phyloP scores from a whole-genome alignment of 2,113 vertebrate genomes.

The Cygnus buccinator region DNA sequence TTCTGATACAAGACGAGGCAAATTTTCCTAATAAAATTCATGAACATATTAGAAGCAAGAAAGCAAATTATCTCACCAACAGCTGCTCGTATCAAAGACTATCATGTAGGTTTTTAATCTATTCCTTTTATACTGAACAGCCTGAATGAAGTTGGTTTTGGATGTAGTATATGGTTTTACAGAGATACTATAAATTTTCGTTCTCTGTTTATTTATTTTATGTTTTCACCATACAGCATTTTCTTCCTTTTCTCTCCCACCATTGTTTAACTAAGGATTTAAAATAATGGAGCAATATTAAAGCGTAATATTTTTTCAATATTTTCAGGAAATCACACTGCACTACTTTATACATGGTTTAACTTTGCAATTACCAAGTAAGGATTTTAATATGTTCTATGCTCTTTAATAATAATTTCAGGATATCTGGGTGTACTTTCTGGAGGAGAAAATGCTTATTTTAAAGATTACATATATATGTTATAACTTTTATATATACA shows the following conservation, averaged over 20 bases:
- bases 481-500: not conserved
- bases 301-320: not conserved
- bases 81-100: conserved; percentile 42
- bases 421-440: not conserved
- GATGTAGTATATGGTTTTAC: not conserved
- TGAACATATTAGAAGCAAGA: conserved; percentile 58
- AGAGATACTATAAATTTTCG: not conserved
- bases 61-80: conserved; percentile 73
- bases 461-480: not conserved
- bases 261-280: not conserved
- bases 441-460: not conserved
- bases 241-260: not conserved
- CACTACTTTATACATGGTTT: not conserved
- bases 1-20: conserved; percentile 79
- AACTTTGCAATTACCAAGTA: not conserved
- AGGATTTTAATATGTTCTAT: not conserved
- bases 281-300: not conserved
- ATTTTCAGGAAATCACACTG: not conserved
- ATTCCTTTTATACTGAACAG: conserved; percentile 25
- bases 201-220: not conserved
- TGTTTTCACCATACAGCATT: not conserved
- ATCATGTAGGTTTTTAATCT: not conserved
- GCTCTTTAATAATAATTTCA: not conserved
- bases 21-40: conserved; percentile 79
- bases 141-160: conserved; percentile 6